These are phyloP conservation scores for Melanostoma scalare DNA, from an alignment of 2,888 invertebrate species.

Conservation along the genomic window DNA sequence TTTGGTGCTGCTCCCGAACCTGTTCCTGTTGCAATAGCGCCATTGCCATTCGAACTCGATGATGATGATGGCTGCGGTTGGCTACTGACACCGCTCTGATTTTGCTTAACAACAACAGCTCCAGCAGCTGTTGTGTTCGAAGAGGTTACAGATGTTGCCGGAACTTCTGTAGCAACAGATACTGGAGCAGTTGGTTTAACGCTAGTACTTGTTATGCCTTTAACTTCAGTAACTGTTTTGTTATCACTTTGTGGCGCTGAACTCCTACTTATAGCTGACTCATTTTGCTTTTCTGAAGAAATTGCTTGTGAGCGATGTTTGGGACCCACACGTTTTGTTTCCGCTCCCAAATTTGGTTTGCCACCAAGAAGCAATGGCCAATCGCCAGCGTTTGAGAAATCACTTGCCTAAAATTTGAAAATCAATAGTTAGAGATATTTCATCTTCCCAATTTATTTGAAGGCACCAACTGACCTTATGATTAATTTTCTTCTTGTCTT, in stretches of 20 bases:
- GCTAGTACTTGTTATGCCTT: slow-evolving; percentile 62
- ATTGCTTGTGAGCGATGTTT: slow-evolving; percentile 76
- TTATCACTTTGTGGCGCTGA: slow-evolving; percentile 26
- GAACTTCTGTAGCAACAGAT: slow-evolving; percentile 38
- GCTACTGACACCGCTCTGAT: slow-evolving; percentile 22
- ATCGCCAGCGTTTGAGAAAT: slow-evolving; percentile 93
- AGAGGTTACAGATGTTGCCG: slow-evolving; percentile 57
- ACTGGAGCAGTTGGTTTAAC: slow-evolving; percentile 67
- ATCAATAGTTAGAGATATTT: neutral
- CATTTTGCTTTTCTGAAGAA: slow-evolving; percentile 34
- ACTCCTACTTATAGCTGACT: slow-evolving; percentile 16
- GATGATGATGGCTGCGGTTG: slow-evolving; percentile 36
- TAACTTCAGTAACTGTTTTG: slow-evolving; percentile 43
- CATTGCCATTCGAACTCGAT: slow-evolving; percentile 78
- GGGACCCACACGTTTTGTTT: slow-evolving; percentile 78
- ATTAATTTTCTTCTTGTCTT: slow-evolving; percentile 83
- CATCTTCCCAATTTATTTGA: too few species aligned
- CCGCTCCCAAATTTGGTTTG: slow-evolving; percentile 83
- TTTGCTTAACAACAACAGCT: slow-evolving; percentile 66
- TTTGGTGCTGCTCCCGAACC: slow-evolving; percentile 38
- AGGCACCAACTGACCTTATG: slow-evolving; percentile 83
- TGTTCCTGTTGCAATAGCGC: slow-evolving; percentile 26
- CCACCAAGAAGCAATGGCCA: slow-evolving; percentile 93
- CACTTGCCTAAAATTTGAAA: slow-evolving; percentile 87
- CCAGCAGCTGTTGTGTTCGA: slow-evolving; percentile 69